Evolutionary conservation across 2,888 invertebrate genomes (phyloP).

Genomic region (Lithophane semibrunnea): DNA sequence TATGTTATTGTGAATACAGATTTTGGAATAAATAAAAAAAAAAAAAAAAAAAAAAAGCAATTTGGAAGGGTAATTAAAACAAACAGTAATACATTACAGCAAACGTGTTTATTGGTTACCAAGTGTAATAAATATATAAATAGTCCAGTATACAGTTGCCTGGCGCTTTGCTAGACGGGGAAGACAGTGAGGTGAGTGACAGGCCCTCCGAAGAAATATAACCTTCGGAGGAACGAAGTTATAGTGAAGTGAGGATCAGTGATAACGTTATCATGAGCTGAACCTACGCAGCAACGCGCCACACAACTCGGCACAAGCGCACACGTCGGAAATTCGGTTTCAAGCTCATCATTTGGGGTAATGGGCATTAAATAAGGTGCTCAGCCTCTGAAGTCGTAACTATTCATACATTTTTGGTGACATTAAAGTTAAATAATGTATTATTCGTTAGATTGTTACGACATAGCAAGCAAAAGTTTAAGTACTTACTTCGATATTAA

Average conservation of each 20-base stretch:
- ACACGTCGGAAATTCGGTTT: slow-evolving; percentile 55
- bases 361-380: slow-evolving; percentile 10
- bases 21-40: too few relatives aligned
- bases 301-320: slow-evolving; percentile 66
- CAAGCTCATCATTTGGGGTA: slow-evolving; percentile 47
- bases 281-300: slow-evolving; percentile 61
- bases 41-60: too few relatives aligned
- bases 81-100: slow-evolving; percentile 73
- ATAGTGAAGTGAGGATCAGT: slow-evolving; percentile 13
- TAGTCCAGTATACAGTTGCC: slow-evolving; percentile 68
- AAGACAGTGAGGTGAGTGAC: slow-evolving; percentile 43
- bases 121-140: slow-evolving; percentile 75
- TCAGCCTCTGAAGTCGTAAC: slow-evolving; percentile 4
- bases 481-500: slow-evolving; percentile 12
- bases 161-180: slow-evolving; percentile 67
- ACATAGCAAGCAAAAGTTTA: slow-evolving; percentile 15
- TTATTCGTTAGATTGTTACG: slow-evolving; percentile 10
- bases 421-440: not conserved
- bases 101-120: slow-evolving; percentile 77
- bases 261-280: slow-evolving; percentile 12
- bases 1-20: too few relatives aligned
- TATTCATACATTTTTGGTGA: not conserved
- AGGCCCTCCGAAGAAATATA: slow-evolving; percentile 34
- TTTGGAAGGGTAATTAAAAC: slow-evolving; percentile 51
- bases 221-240: slow-evolving; percentile 25